Evolutionary conservation across 2,113 vertebrate genomes (phyloP), one percentile per base, ranked within the genome.

Genomic region (Entomyzon cyanotis): DNA sequence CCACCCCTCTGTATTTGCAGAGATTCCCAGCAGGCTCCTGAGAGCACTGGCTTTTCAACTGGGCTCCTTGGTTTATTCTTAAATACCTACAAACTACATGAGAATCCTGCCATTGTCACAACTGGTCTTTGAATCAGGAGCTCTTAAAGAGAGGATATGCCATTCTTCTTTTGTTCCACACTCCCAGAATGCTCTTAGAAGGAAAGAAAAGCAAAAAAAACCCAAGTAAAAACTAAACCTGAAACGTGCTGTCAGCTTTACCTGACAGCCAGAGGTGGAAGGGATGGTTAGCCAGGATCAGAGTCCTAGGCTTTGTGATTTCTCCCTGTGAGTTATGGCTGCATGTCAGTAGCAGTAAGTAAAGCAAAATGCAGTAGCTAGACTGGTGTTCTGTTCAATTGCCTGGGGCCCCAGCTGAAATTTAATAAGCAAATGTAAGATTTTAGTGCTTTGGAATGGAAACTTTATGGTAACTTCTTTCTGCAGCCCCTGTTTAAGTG

Each of bases 401-500:
- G 91, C 91, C 87, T 73, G 86, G 59, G 93, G 94, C 69, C 69
- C 23, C 77, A 64, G 0, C 50, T 95, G 91, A 97, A 97, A 97
- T 96, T 95, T 96, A 94, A 97, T 95, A 95, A 92, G 95, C 49
- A 93, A 96, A 93, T 91, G 41, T 89, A 94, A 96, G 93, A 78
- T 91, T 96, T 96, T 94, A 94, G 92, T 87, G 91, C 70, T 89
- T 74, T 73, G 80, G 87, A 77, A 92, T 95, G 94, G 92, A 89
- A 95, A 89, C 39, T 93, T 93, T 53, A 81, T 37, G n/a, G 76
- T 59, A 80, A 86, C 39, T 65, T 81, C 76, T 94, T 90, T 86
- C 56, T 84, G 73, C 60, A 78, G 68, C 47, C 23, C 27, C 59
- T 39, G 89, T 95, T 88, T 16, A 84, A 92, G 83, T 23, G 64